phyloP scores from a whole-genome alignment of 2,888 invertebrate genomes.

The Cataglyphis albicans region DNA sequence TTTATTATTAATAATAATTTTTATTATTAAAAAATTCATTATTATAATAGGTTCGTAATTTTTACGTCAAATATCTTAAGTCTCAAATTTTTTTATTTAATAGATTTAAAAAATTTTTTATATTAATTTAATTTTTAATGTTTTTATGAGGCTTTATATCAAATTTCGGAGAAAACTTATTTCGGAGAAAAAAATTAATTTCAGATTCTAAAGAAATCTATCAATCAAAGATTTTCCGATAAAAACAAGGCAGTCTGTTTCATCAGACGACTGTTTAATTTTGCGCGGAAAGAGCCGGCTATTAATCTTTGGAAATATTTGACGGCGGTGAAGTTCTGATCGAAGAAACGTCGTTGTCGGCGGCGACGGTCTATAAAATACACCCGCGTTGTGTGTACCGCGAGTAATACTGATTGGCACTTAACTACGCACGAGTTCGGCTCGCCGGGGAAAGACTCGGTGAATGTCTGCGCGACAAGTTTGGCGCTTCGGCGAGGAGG shows the following conservation, averaged over 20 bases:
- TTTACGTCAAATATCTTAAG: neutral
- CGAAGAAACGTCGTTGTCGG: slow-evolving; percentile 43
- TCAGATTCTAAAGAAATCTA: neutral
- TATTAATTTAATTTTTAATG: neutral
- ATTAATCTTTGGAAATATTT: slow-evolving; percentile 51
- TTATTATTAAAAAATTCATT: neutral
- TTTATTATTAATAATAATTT: neutral
- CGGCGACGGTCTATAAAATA: slow-evolving; percentile 31
- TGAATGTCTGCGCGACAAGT: slow-evolving; percentile 68
- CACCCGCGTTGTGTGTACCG: slow-evolving; percentile 41
- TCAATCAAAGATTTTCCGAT: slow-evolving; percentile 1
- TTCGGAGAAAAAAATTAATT: neutral
- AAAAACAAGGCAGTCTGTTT: neutral
- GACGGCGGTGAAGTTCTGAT: slow-evolving; percentile 50
- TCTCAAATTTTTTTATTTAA: neutral
- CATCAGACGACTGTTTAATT: slow-evolving; percentile 27
- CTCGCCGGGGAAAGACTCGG: slow-evolving; percentile 57
- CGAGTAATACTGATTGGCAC: slow-evolving; percentile 72
- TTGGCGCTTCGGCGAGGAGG: slow-evolving; percentile 57
- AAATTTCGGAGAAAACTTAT: neutral
- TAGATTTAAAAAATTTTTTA: neutral
- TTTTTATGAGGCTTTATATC: neutral
- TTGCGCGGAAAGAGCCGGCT: neutral
- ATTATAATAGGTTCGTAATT: neutral
- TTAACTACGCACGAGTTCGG: slow-evolving; percentile 59